A percentile compares a stretch with the other conserved stretches of the same genome.
These are phyloP conservation scores for Bombus affinis DNA, from an alignment of 1,140 invertebrate species.

Conservation along the genomic window DNA sequence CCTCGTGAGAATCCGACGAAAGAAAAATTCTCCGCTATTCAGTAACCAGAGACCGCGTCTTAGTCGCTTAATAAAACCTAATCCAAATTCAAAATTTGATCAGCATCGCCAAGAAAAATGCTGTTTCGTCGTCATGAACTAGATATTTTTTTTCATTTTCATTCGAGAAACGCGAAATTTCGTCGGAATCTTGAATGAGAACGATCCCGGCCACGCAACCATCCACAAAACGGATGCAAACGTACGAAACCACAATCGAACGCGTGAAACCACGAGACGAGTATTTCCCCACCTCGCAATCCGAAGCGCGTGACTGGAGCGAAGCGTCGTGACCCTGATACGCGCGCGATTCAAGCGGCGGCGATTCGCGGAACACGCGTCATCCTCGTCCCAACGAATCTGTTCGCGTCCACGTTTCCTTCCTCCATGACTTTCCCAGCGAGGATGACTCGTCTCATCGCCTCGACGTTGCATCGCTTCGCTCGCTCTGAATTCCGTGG, in stretches of 20 bases:
- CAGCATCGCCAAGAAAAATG: no score
- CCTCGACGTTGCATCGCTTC: background rate
- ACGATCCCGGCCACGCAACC: background rate
- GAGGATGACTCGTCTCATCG: slow-evolving; percentile 27
- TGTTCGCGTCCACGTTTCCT: slow-evolving; percentile 29
- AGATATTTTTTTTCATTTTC: background rate
- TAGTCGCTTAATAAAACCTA: no score
- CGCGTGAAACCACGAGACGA: background rate
- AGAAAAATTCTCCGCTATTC: no score
- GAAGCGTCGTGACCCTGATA: slow-evolving; percentile 65
- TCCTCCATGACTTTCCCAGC: slow-evolving; percentile 43
- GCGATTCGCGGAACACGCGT: slow-evolving; percentile 60
- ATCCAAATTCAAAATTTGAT: no score
- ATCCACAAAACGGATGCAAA: background rate
- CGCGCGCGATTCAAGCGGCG: slow-evolving; percentile 27
- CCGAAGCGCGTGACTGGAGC: slow-evolving; percentile 46
- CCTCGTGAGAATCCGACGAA: no score
- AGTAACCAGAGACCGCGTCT: no score
- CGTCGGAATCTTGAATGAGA: background rate
- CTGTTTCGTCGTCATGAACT: background rate
- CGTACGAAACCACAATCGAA: background rate
- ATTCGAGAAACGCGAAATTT: background rate
- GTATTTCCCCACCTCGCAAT: background rate
- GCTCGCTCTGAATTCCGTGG: slow-evolving; percentile 55
- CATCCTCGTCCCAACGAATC: slow-evolving; percentile 48